These are phyloP conservation scores for Byasa hedistus DNA, from an alignment of 2,888 invertebrate species.

Conservation along the genomic window DNA sequence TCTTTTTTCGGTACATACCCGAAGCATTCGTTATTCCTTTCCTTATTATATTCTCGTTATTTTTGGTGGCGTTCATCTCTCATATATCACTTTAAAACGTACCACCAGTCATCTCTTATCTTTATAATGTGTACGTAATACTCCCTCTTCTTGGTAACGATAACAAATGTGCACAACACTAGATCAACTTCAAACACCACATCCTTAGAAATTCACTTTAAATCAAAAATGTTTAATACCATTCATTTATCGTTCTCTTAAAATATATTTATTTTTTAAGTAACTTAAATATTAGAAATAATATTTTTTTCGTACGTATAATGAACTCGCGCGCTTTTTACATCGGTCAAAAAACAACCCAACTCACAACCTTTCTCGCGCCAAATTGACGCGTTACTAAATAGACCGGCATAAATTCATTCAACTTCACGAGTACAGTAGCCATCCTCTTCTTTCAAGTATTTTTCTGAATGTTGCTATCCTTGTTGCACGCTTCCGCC, in stretches of 20 bases:
- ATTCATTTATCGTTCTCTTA: neutral
- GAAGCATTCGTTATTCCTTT: conserved; percentile 40
- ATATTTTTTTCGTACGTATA: conserved; percentile 34
- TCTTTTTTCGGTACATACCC: conserved; percentile 22
- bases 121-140: conserved; percentile 48
- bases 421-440: conserved; percentile 66
- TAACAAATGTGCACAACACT: conserved; percentile 33
- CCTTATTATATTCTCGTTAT: conserved; percentile 50
- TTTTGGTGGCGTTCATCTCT: conserved; percentile 55
- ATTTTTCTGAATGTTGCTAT: conserved; percentile 37
- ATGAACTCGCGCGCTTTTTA: conserved; percentile 60
- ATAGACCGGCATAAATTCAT: conserved; percentile 79
- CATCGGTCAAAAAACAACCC: conserved; percentile 35
- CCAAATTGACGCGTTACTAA: conserved; percentile 78
- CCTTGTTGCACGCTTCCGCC: conserved; percentile 68
- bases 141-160: conserved; percentile 36
- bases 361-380: conserved; percentile 70
- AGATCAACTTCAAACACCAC: conserved; percentile 20
- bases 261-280: neutral
- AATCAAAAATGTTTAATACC: neutral
- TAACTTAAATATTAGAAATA: neutral
- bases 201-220: conserved; percentile 5
- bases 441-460: conserved; percentile 47
- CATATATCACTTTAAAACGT: conserved; percentile 59
- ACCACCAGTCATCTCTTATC: conserved; percentile 63